Percentiles rank a stretch among this genome's conserved stretches.
These are phyloP conservation scores for Dendropsophus ebraccatus DNA, from an alignment of 2,113 vertebrate genomes.

Conservation along the genomic window DNA sequence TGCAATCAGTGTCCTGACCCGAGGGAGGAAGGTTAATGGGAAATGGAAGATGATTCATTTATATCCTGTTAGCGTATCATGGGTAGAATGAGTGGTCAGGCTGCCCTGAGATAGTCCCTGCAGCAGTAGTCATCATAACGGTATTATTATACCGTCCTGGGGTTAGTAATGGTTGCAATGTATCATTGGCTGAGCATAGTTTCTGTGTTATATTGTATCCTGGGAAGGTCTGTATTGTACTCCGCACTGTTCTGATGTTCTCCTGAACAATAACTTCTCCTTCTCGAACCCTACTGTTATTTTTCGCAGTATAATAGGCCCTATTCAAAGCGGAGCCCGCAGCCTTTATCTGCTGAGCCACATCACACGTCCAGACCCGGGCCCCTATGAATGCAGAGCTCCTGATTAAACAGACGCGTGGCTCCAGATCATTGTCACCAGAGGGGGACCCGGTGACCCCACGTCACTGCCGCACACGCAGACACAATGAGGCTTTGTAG, in stretches of 20 bases:
- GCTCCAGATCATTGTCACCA: not conserved
- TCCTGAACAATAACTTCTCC: constrained; percentile 10
- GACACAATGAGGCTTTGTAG: constrained; percentile 5
- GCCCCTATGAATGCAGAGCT: not conserved
- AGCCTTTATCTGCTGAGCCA: constrained; percentile 19
- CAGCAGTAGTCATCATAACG: too few species aligned
- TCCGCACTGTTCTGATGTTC: not conserved
- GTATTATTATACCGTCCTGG: too few species aligned
- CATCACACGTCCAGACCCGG: constrained; percentile 5
- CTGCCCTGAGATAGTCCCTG: not conserved
- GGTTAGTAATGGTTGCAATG: not conserved
- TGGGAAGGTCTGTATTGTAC: not conserved
- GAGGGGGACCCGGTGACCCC: constrained; percentile 13
- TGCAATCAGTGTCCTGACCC: not conserved
- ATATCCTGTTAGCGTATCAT: not conserved
- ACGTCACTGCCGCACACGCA: not conserved
- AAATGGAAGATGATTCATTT: not conserved
- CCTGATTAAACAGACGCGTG: constrained; percentile 8
- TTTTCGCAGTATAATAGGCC: constrained; percentile 17
- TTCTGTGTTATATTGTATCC: not conserved
- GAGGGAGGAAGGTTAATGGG: not conserved
- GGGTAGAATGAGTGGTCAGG: not conserved
- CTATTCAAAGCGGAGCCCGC: not conserved
- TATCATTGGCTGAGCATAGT: not conserved
- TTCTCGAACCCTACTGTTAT: not conserved